Conservation (phyloP, 2,113 vertebrate species). For the Aepyceros melampus region DNA sequence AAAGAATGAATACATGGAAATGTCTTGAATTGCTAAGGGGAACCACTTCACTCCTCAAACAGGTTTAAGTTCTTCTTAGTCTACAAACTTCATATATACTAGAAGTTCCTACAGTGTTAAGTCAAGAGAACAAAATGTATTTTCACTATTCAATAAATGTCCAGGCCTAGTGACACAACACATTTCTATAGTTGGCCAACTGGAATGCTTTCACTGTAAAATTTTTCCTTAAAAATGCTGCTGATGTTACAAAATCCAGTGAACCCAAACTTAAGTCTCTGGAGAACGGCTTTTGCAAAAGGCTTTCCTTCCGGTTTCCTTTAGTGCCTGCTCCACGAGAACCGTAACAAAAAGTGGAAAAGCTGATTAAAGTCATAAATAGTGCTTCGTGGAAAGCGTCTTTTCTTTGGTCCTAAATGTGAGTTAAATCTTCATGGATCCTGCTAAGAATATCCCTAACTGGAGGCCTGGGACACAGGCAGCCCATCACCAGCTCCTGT, state of each 20-base stretch:
- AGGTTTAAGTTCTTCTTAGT: background rate
- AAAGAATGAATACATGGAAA: background rate
- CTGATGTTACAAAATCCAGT: background rate
- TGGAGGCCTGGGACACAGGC: background rate
- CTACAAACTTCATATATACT: background rate
- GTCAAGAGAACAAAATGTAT: background rate
- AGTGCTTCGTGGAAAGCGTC: background rate
- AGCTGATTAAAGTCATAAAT: background rate
- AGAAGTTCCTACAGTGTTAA: background rate
- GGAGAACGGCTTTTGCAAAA: background rate
- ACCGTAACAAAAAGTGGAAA: background rate
- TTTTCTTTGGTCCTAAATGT: background rate
- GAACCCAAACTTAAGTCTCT: background rate
- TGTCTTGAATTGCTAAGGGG: accelerated
- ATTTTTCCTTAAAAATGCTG: background rate
- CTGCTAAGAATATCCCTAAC: background rate
- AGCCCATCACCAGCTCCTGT: background rate
- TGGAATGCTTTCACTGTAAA: background rate
- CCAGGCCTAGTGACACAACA: background rate
- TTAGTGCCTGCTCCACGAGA: background rate
- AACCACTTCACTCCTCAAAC: background rate
- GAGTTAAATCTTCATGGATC: background rate
- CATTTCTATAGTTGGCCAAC: no score
- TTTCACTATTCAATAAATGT: background rate
- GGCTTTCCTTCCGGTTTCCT: background rate